Evolutionary conservation across 2,888 invertebrate species (phyloP), one percentile per base, ranked within the genome.

Genomic region (Macaria liturata): DNA sequence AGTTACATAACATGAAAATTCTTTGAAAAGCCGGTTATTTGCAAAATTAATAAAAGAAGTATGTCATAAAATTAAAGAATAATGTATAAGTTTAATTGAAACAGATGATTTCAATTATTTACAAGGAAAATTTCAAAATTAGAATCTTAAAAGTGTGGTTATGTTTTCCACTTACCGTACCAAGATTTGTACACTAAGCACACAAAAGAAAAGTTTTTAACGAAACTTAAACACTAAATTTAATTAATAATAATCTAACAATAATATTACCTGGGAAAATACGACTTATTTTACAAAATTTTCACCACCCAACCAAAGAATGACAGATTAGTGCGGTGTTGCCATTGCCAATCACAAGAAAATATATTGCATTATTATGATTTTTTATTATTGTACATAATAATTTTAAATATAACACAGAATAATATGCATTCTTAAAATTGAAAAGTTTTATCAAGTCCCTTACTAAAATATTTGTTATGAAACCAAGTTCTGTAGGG

Each of bases 1-100:
- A 72, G 81, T 86, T 86, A 86, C 85, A 85, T 86, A 86, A 86
- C 81, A 64, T 55, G 56, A 72, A 69, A 53, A 56, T 54, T 61
- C 7, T 9, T 8, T 30, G 5, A 32, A 31, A 42, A 49, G 53
- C 55, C 59, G 55, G 50, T 40, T 42, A 31, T 20, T 9, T 3
- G 9, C 9, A 46, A 37, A 37, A 9, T 32, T 7, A 0, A 7
- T 43, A 8, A 31, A 3, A 4, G 37, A 47, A 44, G 45, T 39
- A 46, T 32, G 3, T 7, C 8, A 30, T 20, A 42, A 34, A 0
- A 52, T 5, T 0, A 7, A 5, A 37, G 20, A 37, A 2, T 43
- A 20, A 9, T 8, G 9, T 30, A 5, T 0, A 46, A 43, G 4
- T 2, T 8, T 48, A 58, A 52, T 40, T 54, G 45, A 64, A 64